Conservation (phyloP, 2,797 vertebrate genomes). For the Gymnocypris eckloni region DNA sequence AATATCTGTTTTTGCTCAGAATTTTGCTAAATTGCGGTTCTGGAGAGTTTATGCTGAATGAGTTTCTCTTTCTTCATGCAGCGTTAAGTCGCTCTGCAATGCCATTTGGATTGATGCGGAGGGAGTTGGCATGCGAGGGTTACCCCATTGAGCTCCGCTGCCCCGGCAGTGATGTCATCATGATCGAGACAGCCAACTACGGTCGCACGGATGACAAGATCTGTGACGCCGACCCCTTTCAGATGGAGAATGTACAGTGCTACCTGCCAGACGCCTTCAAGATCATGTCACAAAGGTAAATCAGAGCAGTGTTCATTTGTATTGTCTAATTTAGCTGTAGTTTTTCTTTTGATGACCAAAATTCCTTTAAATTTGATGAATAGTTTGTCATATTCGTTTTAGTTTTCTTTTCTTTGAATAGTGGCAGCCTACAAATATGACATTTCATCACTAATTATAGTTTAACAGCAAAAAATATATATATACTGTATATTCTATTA, state of each 20-base stretch:
- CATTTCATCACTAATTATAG: not conserved
- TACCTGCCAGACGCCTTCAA: slow-evolving; percentile 93
- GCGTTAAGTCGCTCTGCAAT: slow-evolving; percentile 90
- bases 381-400: not conserved
- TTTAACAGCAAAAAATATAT: too few relatives aligned
- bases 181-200: slow-evolving; percentile 95
- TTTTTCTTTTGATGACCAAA: not conserved
- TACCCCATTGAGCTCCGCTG: slow-evolving; percentile 94
- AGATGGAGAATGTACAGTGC: slow-evolving; percentile 96
- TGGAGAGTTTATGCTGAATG: not conserved
- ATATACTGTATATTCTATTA: not conserved
- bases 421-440: not conserved
- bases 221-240: slow-evolving; percentile 93
- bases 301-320: not conserved
- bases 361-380: not conserved
- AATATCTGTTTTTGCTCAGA: not conserved
- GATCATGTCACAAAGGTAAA: slow-evolving; percentile 94
- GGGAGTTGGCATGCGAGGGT: slow-evolving; percentile 92
- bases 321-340: slow-evolving; percentile 32
- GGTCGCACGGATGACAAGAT: slow-evolving; percentile 95
- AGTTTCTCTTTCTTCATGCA: slow-evolving; percentile 61
- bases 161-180: slow-evolving; percentile 94
- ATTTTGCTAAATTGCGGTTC: not conserved
- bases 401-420: not conserved
- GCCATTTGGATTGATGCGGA: slow-evolving; percentile 91